Percentiles rank a stretch among this genome's conserved stretches.
These are phyloP conservation scores for Bellardia pandia DNA, from an alignment of 2,888 invertebrate genomes.

Conservation along the genomic window DNA sequence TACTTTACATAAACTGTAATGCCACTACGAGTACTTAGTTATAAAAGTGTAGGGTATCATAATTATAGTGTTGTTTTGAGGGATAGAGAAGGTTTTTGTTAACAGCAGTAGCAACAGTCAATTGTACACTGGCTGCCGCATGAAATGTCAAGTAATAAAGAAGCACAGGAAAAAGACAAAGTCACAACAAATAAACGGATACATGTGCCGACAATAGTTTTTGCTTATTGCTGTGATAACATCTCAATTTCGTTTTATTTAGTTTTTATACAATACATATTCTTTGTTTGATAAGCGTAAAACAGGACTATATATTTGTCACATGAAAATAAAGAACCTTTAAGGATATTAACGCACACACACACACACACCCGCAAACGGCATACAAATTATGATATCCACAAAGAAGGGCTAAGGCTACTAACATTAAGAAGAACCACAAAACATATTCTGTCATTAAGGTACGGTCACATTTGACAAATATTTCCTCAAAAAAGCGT, in stretches of 20 bases:
- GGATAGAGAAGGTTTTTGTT: conserved; percentile 31
- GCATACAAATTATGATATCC: conserved; percentile 35
- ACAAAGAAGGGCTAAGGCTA: conserved; percentile 18
- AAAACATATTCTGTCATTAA: not conserved
- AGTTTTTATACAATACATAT: not conserved
- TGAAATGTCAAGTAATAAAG: conserved; percentile 45
- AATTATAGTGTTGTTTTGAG: conserved; percentile 67
- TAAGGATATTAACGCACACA: conserved; percentile 49
- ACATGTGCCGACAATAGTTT: conserved; percentile 85
- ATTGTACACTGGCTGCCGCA: conserved; percentile 47
- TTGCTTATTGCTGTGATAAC: conserved; percentile 83
- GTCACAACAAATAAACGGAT: conserved; percentile 84
- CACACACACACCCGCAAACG: not conserved
- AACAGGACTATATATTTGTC: conserved; percentile 76
- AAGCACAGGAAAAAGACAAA: conserved; percentile 72
- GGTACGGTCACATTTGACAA: too few relatives aligned
- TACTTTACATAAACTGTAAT: not conserved
- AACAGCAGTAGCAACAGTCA: conserved; percentile 69
- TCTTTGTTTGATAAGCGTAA: conserved; percentile 73
- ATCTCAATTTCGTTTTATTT: conserved; percentile 78
- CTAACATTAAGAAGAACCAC: conserved; percentile 2
- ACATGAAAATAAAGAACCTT: conserved; percentile 49
- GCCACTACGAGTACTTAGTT: not conserved
- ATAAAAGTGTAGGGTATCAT: conserved; percentile 52
- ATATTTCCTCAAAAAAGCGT: too few relatives aligned